Base-by-base conservation (phyloP, 2,113 vertebrate genomes). In the Hylia prasina region DNA sequence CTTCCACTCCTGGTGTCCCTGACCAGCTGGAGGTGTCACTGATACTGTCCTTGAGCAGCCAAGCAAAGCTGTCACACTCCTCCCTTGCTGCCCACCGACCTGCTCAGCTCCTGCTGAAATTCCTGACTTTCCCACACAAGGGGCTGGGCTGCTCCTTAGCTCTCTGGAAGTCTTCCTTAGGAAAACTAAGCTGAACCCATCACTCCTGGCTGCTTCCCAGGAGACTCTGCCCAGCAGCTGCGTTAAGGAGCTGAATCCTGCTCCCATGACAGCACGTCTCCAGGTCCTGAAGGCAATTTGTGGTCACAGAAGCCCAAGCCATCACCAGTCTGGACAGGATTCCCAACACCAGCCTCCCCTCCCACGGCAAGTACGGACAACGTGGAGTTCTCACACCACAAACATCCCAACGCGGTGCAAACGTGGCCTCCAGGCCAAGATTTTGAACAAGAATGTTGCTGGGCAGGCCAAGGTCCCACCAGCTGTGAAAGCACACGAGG, bases 211-310 rank as follows among this genome's bases (percentile, higher is more conserved):
- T 42, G 39, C 35, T 35, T 58, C 81, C 57, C 61, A 70, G 35
- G 51, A 85, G 9, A 16, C 64, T 57, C 64, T 87, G 47, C 50
- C 69, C 56, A 58, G 7, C 64, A 63, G 33, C 44, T 30, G 21
- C 6, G 7, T 0, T 7, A 37, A 18, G 24, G 22, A 76, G 60
- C 54, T 17, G 16, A 63, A 42, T 45, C 68, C 65, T 47, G 57
- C 57, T 68, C 57, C n/a, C 56, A 1, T 10, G 20, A 18, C 8
- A 3, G 22, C 0, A 0, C 8, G 1, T 20, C 64, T 61, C 65
- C 24, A 33, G 16, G 19, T 69, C 44, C 71, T 45, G 47, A 47
- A 72, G 75, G 72, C 82, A 27, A 25, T 22, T 1, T 72, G 89
- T 72, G 89, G 91, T 20, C 80, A 27, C 20, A 22, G 53, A 66